Percentiles rank a stretch among this genome's conserved stretches.
Conservation (phyloP, 2,797 vertebrate species). For the Periophthalmus magnuspinnatus region DNA sequence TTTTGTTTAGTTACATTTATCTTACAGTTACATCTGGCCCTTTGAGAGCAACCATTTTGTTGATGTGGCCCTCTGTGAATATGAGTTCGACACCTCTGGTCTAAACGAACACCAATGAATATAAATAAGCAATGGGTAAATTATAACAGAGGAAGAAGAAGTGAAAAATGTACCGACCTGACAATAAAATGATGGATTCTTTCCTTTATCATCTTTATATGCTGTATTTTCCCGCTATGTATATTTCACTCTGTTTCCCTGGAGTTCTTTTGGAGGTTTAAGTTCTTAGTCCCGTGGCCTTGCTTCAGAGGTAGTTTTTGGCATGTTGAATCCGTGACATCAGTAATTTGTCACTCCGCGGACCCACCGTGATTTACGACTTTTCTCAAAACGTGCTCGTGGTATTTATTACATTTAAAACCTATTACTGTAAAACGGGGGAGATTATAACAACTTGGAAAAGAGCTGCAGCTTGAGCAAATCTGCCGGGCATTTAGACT, state of each 20-base stretch:
- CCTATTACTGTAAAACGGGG: constrained; percentile 62
- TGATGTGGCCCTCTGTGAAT: too few species aligned
- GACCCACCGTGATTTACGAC: constrained; percentile 68
- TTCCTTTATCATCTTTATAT: background rate
- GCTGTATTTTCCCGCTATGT: background rate
- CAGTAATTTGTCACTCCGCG: constrained; percentile 70
- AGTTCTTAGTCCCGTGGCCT: constrained; percentile 24
- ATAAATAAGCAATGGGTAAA: background rate
- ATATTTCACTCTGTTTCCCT: constrained; percentile 20
- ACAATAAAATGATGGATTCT: background rate
- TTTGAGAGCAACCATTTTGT: too few species aligned
- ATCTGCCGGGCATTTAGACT: constrained; percentile 56
- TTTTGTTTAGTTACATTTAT: too few species aligned
- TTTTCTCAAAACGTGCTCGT: constrained; percentile 66
- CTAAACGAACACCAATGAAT: too few species aligned
- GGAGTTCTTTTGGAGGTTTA: constrained; percentile 29
- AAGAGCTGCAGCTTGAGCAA: constrained; percentile 57
- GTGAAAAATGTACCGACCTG: background rate
- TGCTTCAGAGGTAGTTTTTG: constrained; percentile 50
- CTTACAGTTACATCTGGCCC: too few species aligned
- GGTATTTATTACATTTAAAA: constrained; percentile 69
- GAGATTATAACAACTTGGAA: constrained; percentile 69
- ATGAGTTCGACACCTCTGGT: too few species aligned
- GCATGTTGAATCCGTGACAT: constrained; percentile 65
- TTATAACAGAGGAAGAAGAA: background rate